phyloP scores from a whole-genome alignment of 1,140 invertebrate genomes.

The Thalassaphorura encarpata region DNA sequence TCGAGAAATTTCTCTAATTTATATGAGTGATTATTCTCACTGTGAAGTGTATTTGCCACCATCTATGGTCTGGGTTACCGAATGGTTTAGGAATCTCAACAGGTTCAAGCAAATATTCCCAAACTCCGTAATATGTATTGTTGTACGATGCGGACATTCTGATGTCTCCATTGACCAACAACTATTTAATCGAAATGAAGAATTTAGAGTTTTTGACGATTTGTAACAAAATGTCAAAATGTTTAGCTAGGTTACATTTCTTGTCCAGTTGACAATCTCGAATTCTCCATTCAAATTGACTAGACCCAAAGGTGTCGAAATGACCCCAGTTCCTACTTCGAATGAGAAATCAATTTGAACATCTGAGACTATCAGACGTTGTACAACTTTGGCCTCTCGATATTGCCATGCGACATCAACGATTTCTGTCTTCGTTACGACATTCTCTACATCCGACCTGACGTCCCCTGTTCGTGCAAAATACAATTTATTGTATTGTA shows the following conservation, averaged over 20 bases:
- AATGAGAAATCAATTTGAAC: not conserved
- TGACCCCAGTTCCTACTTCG: not conserved
- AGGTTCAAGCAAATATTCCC: not conserved
- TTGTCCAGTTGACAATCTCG: not conserved
- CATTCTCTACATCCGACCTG: no score
- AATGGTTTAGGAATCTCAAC: not conserved
- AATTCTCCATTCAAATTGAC: not conserved
- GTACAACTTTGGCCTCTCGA: no score
- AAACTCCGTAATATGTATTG: not conserved
- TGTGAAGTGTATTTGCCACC: not conserved
- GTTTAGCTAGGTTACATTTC: not conserved
- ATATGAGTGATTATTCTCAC: not conserved
- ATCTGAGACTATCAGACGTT: no score
- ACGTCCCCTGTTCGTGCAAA: no score
- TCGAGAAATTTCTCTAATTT: not conserved
- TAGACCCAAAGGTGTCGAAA: not conserved
- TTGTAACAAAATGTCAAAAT: no score
- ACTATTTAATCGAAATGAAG: no score
- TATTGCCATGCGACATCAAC: no score
- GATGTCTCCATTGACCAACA: no score
- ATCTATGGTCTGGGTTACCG: not conserved
- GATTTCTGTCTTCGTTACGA: no score
- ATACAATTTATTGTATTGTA: no score
- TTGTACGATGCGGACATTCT: not conserved
- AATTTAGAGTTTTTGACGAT: no score